Evolutionary conservation across 2,113 vertebrate genomes (phyloP).

Genomic region (Urocynchramus pylzowi): DNA sequence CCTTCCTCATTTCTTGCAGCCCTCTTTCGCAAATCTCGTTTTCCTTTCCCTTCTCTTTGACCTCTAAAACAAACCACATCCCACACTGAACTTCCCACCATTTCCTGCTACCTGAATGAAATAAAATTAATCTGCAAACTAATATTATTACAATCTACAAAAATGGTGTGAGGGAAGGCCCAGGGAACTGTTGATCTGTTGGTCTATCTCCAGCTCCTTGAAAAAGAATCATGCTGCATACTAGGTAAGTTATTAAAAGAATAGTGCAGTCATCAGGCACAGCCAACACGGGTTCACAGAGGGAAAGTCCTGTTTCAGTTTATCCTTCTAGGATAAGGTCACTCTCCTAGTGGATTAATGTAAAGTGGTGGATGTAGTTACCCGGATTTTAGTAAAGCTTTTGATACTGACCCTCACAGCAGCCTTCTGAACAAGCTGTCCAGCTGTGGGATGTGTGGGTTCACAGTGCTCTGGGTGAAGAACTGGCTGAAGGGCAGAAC

Average conservation of each 20-base stretch:
- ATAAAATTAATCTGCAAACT: not conserved
- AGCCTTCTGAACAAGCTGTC: not conserved
- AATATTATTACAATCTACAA: not conserved
- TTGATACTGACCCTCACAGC: not conserved
- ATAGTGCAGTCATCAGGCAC: not conserved
- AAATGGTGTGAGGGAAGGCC: not conserved
- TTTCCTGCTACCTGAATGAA: not conserved
- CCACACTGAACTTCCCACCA: not conserved
- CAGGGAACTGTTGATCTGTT: not conserved
- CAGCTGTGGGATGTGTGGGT: not conserved
- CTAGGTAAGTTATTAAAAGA: not conserved
- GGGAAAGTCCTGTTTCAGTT: not conserved
- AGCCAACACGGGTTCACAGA: not conserved
- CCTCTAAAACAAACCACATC: not conserved
- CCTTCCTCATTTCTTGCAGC: not conserved
- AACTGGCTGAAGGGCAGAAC: not conserved
- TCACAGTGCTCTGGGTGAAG: fast-evolving
- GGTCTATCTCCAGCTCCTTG: not conserved
- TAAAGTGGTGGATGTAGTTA: not conserved
- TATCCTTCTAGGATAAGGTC: not conserved
- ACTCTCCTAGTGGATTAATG: not conserved
- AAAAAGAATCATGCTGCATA: not conserved
- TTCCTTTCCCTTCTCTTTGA: fast-evolving
- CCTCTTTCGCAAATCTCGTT: not conserved
- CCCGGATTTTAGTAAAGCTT: not conserved